Base-by-base conservation (phyloP, 1,140 invertebrate genomes). In the Lordiphosa clarofinis region DNA sequence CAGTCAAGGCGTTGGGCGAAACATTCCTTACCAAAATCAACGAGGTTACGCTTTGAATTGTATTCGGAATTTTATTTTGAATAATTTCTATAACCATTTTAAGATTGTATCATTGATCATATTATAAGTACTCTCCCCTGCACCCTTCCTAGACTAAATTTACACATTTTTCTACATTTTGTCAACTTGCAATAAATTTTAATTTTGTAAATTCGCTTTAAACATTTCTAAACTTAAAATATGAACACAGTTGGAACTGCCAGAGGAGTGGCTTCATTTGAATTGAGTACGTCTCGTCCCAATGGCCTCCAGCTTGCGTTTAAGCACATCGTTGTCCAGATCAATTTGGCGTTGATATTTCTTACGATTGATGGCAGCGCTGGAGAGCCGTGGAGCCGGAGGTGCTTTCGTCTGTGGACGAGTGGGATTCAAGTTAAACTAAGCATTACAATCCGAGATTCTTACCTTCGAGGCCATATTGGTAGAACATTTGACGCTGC, bases 321-420 rank as follows among this genome's bases (percentile, higher is more conserved):
- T 88, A 0, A 89, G 65, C 31, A 88, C 39, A 63, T 86, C 82
- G 48, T 89, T 89, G 46, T 89, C 87, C 50, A 82, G 10, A 49
- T 89, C 86, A n/a, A 89, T 87, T 63, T 89, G 86, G 0, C 78
- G 60, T 42, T 89, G 87, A 48, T 72, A 65, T 43, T 89, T 89
- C 52, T 86, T 89, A 0, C 87, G 69, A 59, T 89, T 89, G 0
- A 89, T 56, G 0, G 82, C 86, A 4, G 87, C 75, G 6, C 82
- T 89, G 4, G 87, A 59, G 10, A 71, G 54, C 9, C 79, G 73
- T 6, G 73, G 33, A 3, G 55, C 64, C 0, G 69, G 44, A n/a
- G 57, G 58, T 4, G 49, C 36, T 24, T 59, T 61, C 3, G 33
- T 65, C 50, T 68, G 31, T 4, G 4, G 0, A 11, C 24, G 1